These are phyloP conservation scores for Ambastaia sidthimunki DNA, from an alignment of 2,797 vertebrate genomes.

Conservation along the genomic window DNA sequence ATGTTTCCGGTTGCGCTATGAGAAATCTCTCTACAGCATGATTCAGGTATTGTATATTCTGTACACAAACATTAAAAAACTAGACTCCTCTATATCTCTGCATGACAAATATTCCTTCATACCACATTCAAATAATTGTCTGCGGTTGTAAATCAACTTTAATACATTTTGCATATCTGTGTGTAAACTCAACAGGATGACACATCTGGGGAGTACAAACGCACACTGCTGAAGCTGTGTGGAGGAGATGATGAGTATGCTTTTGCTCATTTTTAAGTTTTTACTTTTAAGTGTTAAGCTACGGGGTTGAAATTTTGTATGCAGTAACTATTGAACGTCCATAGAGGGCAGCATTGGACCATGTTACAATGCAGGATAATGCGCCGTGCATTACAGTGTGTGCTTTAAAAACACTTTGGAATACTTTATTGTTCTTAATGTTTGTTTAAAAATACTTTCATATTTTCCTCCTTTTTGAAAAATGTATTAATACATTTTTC, in stretches of 20 bases:
- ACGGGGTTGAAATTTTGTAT: neutral
- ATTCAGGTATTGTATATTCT: slow-evolving; percentile 86
- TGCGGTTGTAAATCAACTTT: neutral
- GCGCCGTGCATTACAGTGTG: no score
- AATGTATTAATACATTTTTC: no score
- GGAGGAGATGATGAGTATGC: slow-evolving; percentile 94
- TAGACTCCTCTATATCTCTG: neutral
- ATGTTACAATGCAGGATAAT: neutral
- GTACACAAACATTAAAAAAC: neutral
- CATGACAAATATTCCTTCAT: neutral
- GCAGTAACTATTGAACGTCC: neutral
- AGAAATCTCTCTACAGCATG: slow-evolving; percentile 95
- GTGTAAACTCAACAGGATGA: slow-evolving; percentile 81
- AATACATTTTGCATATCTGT: neutral
- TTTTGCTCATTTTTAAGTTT: neutral
- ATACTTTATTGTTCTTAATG: no score
- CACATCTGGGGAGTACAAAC: slow-evolving; percentile 96
- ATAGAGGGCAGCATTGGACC: slow-evolving; percentile 3
- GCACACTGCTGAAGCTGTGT: slow-evolving; percentile 89
- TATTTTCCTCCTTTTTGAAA: no score
- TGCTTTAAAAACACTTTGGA: no score
- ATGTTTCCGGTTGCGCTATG: slow-evolving; percentile 91
- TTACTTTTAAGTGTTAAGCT: slow-evolving; percentile 64
- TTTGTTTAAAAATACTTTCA: no score
- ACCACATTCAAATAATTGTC: neutral